A percentile compares a stretch with the other conserved stretches of the same genome.
phyloP scores from a whole-genome alignment of 2,113 vertebrate genomes.

The Caretta caretta region DNA sequence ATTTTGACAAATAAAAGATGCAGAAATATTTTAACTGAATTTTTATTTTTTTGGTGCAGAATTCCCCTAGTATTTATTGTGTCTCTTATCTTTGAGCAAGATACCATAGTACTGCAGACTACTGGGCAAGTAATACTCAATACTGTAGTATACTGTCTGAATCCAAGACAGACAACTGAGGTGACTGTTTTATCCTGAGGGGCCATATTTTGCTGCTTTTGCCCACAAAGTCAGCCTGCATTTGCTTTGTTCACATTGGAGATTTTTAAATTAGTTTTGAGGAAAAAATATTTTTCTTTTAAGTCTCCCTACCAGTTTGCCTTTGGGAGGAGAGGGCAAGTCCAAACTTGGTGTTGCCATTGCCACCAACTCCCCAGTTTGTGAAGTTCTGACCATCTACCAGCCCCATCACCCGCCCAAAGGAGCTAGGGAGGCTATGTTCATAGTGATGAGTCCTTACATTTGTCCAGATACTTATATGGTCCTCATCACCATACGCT shows the following conservation, averaged over 20 bases:
- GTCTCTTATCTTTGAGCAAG: neutral
- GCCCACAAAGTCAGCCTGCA: neutral
- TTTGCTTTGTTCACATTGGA: neutral
- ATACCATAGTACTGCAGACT: neutral
- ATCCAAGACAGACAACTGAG: rapidly evolving
- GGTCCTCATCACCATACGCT: neutral
- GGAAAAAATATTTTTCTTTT: neutral
- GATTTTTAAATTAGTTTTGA: neutral
- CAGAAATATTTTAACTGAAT: neutral
- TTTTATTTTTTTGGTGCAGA: neutral
- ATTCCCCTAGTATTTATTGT: neutral
- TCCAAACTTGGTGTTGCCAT: rapidly evolving
- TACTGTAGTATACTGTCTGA: neutral
- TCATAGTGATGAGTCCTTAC: neutral
- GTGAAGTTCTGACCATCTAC: neutral
- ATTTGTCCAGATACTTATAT: neutral
- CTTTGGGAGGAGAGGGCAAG: neutral
- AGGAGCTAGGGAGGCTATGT: rapidly evolving
- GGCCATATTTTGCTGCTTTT: too few species aligned
- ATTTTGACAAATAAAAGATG: neutral
- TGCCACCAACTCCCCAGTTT: neutral
- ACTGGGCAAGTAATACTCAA: neutral
- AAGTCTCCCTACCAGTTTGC: rapidly evolving
- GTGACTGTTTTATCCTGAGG: rapidly evolving
- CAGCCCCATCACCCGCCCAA: rapidly evolving